Evolutionary conservation across 64 coral and sea anemone species (phyloP), one percentile per base, ranked within the genome.

Genomic region (Cladopsammia gracilis): DNA sequence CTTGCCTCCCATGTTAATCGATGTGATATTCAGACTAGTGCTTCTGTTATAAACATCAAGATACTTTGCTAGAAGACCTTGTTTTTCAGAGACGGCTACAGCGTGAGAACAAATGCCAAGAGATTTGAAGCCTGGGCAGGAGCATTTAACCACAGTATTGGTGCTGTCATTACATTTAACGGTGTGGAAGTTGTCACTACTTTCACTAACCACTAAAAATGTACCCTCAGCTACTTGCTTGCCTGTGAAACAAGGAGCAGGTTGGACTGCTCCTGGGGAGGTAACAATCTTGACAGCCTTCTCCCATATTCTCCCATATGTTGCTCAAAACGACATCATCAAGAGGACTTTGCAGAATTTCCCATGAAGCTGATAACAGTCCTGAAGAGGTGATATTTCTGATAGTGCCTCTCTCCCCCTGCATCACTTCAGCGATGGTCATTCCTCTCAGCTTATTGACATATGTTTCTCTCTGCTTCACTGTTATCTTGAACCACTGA

Each of bases 291-390:
- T 75, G 62, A 47, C 78, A 74, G 84, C 92, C 78, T n/a, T n/a
- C n/a, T n/a, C n/a, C n/a, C n/a, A n/a, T n/a, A n/a, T 94, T 93
- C 45, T 94, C 66, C 92, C 85, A 94, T 71, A 88, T 88, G 73
- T 78, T 77, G n/a, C 49, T 57, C 42, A 92, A 84, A 51, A 86
- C 56, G 46, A 86, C 70, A 92, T 81, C 82, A 86, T 91, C 89
- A 59, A 91, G 78, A 71, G 77, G 64, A 73, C 77, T 82, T 70
- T 91, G 25, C 14, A 91, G 54, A 26, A 50, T 57, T 70, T 82
- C 43, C 78, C 78, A 91, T 23, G 89, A 91, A 66, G 58, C 89
- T 51, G 89, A 91, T 45, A 90, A 16, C n/a, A 44, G 64, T 66
- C 73, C 58, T 23, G 75, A 64, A 53, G 75, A 51, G 15, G 34